Evolutionary conservation across 2,888 invertebrate species (phyloP).

Genomic region (Heteromurus nitidus): DNA sequence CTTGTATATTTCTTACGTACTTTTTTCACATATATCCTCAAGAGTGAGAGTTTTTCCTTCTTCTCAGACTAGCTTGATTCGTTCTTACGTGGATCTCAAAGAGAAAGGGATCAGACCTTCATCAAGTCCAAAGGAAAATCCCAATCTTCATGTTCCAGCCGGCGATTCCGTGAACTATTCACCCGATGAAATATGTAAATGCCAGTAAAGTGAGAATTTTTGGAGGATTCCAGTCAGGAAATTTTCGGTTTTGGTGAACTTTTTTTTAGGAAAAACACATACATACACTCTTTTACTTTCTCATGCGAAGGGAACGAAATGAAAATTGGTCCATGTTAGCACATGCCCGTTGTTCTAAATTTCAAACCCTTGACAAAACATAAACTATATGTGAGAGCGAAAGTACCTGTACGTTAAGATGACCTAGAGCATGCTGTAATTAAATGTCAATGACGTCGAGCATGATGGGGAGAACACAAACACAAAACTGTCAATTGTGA

Average conservation of each 20-base stretch:
- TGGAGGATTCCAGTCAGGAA: constrained; percentile 23
- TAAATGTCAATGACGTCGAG: not conserved
- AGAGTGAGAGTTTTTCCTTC: not conserved
- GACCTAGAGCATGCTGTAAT: not conserved
- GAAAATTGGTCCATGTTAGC: not conserved
- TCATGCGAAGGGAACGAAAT: no score
- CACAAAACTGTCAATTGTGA: not conserved
- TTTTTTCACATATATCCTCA: not conserved
- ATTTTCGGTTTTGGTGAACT: constrained; percentile 21
- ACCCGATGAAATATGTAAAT: constrained; percentile 43
- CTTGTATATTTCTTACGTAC: not conserved
- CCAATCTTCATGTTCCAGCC: constrained; percentile 39
- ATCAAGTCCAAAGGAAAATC: constrained; percentile 49
- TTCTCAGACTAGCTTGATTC: constrained; percentile 37
- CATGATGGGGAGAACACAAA: not conserved
- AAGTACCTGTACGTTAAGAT: not conserved
- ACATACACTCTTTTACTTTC: no score
- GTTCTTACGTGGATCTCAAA: constrained; percentile 20
- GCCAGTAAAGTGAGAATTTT: constrained; percentile 42
- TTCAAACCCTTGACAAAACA: not conserved
- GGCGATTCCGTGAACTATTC: not conserved
- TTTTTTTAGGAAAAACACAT: no score
- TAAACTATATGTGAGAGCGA: not conserved
- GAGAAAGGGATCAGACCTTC: constrained; percentile 46
- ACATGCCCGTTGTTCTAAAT: not conserved